Percentiles rank a stretch among this genome's conserved stretches.
Conservation (phyloP, 2,797 vertebrate species). For the Xyrichtys novacula region DNA sequence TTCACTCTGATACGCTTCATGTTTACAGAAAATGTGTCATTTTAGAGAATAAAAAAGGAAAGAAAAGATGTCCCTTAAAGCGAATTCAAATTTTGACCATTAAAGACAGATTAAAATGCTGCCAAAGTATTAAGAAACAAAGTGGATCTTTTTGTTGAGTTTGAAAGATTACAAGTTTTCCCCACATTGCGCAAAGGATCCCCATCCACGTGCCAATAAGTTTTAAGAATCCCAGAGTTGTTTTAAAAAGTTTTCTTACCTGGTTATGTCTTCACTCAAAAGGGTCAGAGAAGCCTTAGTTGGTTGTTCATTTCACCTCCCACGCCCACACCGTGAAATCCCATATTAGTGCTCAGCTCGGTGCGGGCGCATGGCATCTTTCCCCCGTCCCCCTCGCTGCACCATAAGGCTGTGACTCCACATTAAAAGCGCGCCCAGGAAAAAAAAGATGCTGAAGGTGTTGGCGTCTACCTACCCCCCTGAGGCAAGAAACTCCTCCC, state of each 20-base stretch:
- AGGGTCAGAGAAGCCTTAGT: slow-evolving; percentile 51
- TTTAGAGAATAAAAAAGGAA: not conserved
- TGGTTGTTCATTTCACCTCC: slow-evolving; percentile 42
- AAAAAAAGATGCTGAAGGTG: slow-evolving; percentile 84
- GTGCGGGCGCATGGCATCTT: slow-evolving; percentile 29
- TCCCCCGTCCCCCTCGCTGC: slow-evolving; percentile 52
- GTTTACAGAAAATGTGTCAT: not conserved
- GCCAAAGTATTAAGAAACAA: too few relatives aligned
- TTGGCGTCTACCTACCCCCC: slow-evolving; percentile 73
- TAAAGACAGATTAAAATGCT: too few relatives aligned
- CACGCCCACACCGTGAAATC: slow-evolving; percentile 53
- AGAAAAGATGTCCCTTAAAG: not conserved
- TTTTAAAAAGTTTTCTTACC: slow-evolving; percentile 50
- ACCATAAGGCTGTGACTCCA: slow-evolving; percentile 67
- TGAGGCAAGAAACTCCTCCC: slow-evolving; percentile 84
- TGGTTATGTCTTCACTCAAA: slow-evolving; percentile 37
- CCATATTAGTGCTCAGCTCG: slow-evolving; percentile 47
- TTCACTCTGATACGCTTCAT: not conserved
- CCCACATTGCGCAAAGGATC: not conserved
- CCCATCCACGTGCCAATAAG: not conserved
- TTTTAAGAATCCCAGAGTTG: not conserved
- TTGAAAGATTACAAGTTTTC: too few relatives aligned
- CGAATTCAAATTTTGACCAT: too few relatives aligned
- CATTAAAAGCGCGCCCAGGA: slow-evolving; percentile 62
- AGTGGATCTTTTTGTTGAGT: too few relatives aligned